Percentiles rank a stretch among this genome's conserved stretches.
These are phyloP conservation scores for Irena cyanogastra DNA, from an alignment of 2,113 vertebrate genomes.

Conservation along the genomic window DNA sequence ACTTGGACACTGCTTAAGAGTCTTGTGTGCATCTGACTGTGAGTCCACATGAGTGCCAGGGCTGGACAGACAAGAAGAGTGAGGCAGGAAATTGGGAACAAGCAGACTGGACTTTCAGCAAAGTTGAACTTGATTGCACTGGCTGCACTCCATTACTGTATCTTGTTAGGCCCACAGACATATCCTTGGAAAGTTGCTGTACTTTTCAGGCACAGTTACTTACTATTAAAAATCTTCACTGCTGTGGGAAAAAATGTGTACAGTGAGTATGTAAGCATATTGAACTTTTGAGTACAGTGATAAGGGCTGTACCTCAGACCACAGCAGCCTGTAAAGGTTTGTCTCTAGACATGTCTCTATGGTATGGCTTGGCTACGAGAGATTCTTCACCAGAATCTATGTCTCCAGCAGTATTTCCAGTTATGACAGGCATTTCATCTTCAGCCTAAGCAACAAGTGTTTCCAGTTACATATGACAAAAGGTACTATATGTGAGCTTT, in stretches of 20 bases:
- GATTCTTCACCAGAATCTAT: background rate
- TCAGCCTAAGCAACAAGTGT: background rate
- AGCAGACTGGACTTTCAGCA: background rate
- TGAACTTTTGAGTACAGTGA: background rate
- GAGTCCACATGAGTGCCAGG: background rate
- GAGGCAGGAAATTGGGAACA: background rate
- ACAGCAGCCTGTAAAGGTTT: background rate
- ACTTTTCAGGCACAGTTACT: background rate
- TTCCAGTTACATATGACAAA: background rate
- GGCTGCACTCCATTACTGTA: background rate
- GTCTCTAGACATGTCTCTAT: accelerated
- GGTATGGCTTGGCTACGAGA: background rate
- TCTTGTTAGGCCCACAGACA: background rate
- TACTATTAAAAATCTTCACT: background rate
- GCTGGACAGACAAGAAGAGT: background rate
- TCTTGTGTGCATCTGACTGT: background rate
- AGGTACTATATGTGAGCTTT: background rate
- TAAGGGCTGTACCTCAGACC: background rate
- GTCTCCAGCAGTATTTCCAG: background rate
- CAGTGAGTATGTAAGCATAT: background rate
- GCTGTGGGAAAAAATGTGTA: background rate
- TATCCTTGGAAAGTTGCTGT: background rate
- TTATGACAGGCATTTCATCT: background rate
- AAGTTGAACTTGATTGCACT: background rate
- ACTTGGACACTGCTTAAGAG: background rate